Conservation (phyloP, 2,113 vertebrate species). For the Rousettus leschenaultii region DNA sequence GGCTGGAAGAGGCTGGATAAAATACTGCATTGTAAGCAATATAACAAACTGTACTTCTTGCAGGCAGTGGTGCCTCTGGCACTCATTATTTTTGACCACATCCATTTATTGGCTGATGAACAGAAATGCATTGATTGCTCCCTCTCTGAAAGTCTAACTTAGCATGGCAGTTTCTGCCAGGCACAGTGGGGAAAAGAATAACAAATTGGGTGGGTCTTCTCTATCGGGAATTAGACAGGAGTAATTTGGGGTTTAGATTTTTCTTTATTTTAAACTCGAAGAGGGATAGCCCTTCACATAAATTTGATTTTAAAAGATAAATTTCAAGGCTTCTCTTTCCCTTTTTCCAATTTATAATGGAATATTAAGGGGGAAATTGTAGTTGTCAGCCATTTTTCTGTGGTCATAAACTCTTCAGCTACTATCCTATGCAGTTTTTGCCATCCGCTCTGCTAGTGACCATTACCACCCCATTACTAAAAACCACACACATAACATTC, state of each 20-base stretch:
- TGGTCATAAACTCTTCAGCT: slow-evolving; percentile 73
- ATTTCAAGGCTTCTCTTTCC: slow-evolving; percentile 49
- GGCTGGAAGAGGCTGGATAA: slow-evolving; percentile 90
- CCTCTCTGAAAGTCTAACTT: slow-evolving; percentile 76
- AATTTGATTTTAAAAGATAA: slow-evolving; percentile 60
- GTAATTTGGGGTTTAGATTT: slow-evolving; percentile 44
- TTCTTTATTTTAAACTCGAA: slow-evolving; percentile 55
- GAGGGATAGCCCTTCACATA: slow-evolving; percentile 29
- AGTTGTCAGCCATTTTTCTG: slow-evolving; percentile 78
- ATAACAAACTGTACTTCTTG: slow-evolving; percentile 88
- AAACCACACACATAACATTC: slow-evolving; percentile 74
- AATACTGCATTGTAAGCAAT: slow-evolving; percentile 91
- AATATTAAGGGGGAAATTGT: slow-evolving; percentile 48
- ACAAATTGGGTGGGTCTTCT: slow-evolving; percentile 63
- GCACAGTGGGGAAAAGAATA: background rate
- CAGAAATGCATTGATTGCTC: slow-evolving; percentile 78
- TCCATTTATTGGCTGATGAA: slow-evolving; percentile 80
- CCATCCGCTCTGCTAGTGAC: slow-evolving; percentile 79
- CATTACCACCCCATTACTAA: slow-evolving; percentile 80
- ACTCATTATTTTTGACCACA: slow-evolving; percentile 78
- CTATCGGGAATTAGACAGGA: slow-evolving; percentile 62
- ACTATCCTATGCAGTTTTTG: slow-evolving; percentile 74
- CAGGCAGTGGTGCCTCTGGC: slow-evolving; percentile 82
- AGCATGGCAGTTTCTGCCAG: slow-evolving; percentile 75
- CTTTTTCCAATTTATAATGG: slow-evolving; percentile 45